Conservation (phyloP, 1,140 invertebrate genomes). For the Bombus soroeensis region DNA sequence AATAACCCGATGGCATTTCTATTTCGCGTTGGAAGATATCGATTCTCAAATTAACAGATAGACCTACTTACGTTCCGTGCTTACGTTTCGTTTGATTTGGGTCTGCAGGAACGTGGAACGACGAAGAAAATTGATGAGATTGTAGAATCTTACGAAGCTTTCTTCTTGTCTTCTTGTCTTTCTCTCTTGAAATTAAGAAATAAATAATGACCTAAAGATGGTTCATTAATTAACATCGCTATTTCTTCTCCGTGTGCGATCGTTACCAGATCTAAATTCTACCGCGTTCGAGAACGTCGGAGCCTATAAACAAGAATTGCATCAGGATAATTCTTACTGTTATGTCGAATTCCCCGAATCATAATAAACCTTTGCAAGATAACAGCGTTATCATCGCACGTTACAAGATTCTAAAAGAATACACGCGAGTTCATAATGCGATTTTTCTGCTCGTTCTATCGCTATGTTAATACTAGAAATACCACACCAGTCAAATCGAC, state of each 20-base stretch:
- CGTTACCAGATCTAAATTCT: background rate
- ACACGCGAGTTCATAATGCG: background rate
- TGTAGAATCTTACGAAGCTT: too few species aligned
- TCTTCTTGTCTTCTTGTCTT: too few species aligned
- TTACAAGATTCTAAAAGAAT: background rate
- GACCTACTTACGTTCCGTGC: too few species aligned
- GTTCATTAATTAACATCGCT: too few species aligned
- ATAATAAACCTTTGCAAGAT: background rate
- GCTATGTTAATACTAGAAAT: background rate
- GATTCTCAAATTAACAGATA: too few species aligned
- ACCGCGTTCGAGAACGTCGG: background rate
- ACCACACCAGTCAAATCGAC: fast-evolving
- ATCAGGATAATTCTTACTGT: background rate
- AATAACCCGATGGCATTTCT: background rate
- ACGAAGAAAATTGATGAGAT: background rate
- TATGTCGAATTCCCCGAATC: background rate
- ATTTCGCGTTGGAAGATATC: background rate
- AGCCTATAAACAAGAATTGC: background rate
- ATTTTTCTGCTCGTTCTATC: background rate
- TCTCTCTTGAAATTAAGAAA: too few species aligned
- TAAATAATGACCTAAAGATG: too few species aligned
- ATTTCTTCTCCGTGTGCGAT: background rate
- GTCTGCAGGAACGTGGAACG: background rate
- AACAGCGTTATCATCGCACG: background rate
- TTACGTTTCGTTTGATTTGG: background rate